Base-by-base conservation (phyloP, 2,797 vertebrate genomes). In the Hoplostethus atlanticus region DNA sequence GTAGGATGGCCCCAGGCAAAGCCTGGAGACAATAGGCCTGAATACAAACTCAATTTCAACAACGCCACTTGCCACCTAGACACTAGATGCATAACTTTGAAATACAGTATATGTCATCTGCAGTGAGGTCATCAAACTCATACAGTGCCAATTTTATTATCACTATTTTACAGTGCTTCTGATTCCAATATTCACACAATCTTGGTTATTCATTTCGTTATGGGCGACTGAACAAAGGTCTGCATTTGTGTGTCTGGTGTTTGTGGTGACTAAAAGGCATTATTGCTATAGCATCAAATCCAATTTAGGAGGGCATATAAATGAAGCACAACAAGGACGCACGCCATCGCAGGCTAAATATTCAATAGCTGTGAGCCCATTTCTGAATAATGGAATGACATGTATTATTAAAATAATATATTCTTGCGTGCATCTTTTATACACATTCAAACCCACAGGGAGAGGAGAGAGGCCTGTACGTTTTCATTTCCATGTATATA, bases 401-500 rank as follows among this genome's bases (percentile, higher is more conserved):
- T 86, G 87, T 28, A 28, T 28, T 28, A 85, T 84, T 87, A 87
- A 79, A 75, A 77, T 87, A 85, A 88, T 91, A 76, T 86, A 90
- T 91, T 92, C 74, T 61, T 64, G 79, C 75, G 82, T 79, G 53
- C 63, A 47, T 76, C 91, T 89, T 91, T 89, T 77, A 92, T 80
- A 68, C 76, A 82, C 75, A 88, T 86, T 85, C 81, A 85, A 86
- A 83, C 89, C 82, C 72, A 73, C 84, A 21, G 6, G 17, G 17
- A 28, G 51, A 53, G 68, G 79, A 28, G 67, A 67, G 71, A 73
- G 63, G 69, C 79, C 81, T 84, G 81, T 78, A 69, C 52, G 76
- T 83, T 84, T 80, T 76, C 80, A 90, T 92, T 91, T 90, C 81
- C 86, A 89, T 47, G 25, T 84, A 86, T 80, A 84, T 91, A 87